These are phyloP conservation scores for Tetramorium bicarinatum DNA, from an alignment of 2,888 invertebrate genomes.

Conservation along the genomic window DNA sequence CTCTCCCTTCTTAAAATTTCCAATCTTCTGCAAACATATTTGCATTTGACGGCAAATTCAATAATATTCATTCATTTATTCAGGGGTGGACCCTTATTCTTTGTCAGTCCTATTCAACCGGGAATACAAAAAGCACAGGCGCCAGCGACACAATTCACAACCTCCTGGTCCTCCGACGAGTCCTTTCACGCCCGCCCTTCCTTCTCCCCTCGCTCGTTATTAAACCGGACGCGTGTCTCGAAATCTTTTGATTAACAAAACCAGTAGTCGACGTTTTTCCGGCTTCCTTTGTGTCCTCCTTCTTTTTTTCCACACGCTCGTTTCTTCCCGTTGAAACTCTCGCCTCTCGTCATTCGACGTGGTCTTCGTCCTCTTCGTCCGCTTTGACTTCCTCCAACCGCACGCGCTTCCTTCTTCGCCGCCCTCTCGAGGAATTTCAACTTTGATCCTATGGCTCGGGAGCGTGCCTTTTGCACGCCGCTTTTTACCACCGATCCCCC, in stretches of 20 bases:
- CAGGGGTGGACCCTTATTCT: constrained; percentile 9
- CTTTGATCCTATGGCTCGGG: constrained; percentile 64
- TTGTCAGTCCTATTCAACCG: constrained; percentile 22
- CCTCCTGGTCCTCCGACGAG: not conserved
- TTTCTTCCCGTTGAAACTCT: constrained; percentile 70
- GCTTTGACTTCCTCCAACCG: constrained; percentile 28
- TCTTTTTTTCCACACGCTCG: constrained; percentile 56
- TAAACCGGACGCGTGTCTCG: constrained; percentile 67
- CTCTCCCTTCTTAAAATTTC: not conserved
- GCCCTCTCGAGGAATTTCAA: constrained; percentile 63
- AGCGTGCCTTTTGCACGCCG: constrained; percentile 54
- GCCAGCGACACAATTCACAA: constrained; percentile 36
- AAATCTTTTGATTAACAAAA: constrained; percentile 75
- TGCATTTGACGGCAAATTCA: constrained; percentile 13
- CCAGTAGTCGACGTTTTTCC: constrained; percentile 69
- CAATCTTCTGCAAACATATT: not conserved
- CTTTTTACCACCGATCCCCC: constrained; percentile 61
- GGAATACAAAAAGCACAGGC: constrained; percentile 36
- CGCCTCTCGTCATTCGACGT: constrained; percentile 55
- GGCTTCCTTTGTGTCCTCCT: constrained; percentile 64
- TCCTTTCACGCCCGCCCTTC: constrained; percentile 28
- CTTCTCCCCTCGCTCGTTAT: constrained; percentile 71
- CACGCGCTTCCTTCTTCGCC: constrained; percentile 17
- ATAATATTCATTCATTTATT: constrained; percentile 39
- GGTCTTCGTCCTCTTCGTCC: constrained; percentile 33